These are phyloP conservation scores for Ameiurus melas DNA, from an alignment of 2,113 vertebrate species.

Conservation along the genomic window DNA sequence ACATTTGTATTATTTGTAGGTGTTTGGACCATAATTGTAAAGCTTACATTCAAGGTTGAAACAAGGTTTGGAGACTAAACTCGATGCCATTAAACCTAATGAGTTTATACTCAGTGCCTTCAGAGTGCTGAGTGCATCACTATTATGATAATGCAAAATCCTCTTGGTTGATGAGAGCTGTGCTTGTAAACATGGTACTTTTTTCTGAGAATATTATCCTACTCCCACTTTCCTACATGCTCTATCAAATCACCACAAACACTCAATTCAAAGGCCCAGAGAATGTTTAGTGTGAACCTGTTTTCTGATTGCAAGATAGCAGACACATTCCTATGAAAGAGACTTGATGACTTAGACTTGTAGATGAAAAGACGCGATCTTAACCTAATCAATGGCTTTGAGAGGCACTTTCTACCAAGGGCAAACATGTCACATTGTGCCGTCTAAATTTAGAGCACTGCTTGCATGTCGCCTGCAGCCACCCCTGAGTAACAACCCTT, in stretches of 20 bases:
- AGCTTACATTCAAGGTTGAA: conserved; percentile 6
- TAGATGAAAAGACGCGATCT: conserved; percentile 38
- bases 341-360: conserved; percentile 44
- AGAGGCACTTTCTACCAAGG: conserved; percentile 37
- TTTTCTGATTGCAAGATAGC: conserved; percentile 31
- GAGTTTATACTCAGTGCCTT: conserved; percentile 17
- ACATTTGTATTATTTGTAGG: not conserved
- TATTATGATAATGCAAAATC: conserved; percentile 26
- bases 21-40: not conserved
- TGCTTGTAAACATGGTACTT: conserved; percentile 4
- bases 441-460: conserved; percentile 43
- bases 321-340: conserved; percentile 36
- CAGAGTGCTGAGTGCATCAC: not conserved
- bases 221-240: not conserved
- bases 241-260: not conserved
- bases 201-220: not conserved
- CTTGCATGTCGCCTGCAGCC: conserved; percentile 23
- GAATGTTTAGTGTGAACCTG: conserved; percentile 37
- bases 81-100: conserved; percentile 13
- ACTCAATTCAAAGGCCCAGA: not conserved
- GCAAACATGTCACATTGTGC: conserved; percentile 36
- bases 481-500: conserved; percentile 22
- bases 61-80: conserved; percentile 13
- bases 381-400: conserved; percentile 47
- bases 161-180: not conserved